Percentiles rank a stretch among this genome's conserved stretches.
phyloP scores from a whole-genome alignment of 1,140 invertebrate genomes.

The Drosophila setifemur region DNA sequence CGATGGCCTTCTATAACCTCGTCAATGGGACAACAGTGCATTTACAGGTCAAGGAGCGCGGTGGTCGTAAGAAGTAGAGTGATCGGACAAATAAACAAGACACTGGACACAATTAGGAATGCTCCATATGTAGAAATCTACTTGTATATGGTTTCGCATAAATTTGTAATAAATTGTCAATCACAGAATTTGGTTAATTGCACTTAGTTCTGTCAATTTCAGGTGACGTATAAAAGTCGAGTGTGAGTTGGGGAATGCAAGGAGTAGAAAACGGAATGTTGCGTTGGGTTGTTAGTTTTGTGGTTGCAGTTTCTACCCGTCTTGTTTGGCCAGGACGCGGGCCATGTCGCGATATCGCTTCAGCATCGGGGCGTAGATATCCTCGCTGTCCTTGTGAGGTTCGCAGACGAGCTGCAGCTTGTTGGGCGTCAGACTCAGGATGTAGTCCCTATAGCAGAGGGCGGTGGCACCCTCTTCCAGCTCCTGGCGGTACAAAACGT shows the following conservation, averaged over 20 bases:
- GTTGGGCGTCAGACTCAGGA: slow-evolving; percentile 64
- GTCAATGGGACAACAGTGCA: slow-evolving; percentile 91
- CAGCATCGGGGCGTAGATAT: slow-evolving; percentile 87
- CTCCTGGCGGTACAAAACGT: slow-evolving; percentile 83
- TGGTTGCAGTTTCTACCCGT: slow-evolving; percentile 1
- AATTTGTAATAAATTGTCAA: slow-evolving; percentile 71
- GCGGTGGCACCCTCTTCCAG: not conserved
- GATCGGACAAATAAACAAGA: not conserved
- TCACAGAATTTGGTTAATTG: slow-evolving; percentile 74
- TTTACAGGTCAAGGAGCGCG: slow-evolving; percentile 97
- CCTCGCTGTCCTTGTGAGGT: slow-evolving; percentile 86
- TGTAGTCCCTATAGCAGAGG: slow-evolving; percentile 62
- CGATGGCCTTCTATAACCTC: slow-evolving; percentile 98
- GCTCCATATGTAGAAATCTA: slow-evolving; percentile 48
- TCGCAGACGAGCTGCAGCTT: slow-evolving; percentile 83
- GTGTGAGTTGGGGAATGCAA: slow-evolving; percentile 24
- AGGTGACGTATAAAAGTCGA: slow-evolving; percentile 35
- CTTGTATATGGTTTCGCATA: slow-evolving; percentile 61
- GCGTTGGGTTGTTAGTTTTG: not conserved
- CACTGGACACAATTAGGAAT: slow-evolving; percentile 5
- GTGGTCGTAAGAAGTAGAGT: slow-evolving; percentile 97
- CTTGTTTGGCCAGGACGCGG: slow-evolving; percentile 13
- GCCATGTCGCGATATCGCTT: slow-evolving; percentile 84
- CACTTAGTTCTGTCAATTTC: slow-evolving; percentile 54
- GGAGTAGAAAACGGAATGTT: slow-evolving; percentile 22